These are phyloP conservation scores for Poicephalus gulielmi DNA, from an alignment of 2,113 vertebrate genomes.

Conservation along the genomic window DNA sequence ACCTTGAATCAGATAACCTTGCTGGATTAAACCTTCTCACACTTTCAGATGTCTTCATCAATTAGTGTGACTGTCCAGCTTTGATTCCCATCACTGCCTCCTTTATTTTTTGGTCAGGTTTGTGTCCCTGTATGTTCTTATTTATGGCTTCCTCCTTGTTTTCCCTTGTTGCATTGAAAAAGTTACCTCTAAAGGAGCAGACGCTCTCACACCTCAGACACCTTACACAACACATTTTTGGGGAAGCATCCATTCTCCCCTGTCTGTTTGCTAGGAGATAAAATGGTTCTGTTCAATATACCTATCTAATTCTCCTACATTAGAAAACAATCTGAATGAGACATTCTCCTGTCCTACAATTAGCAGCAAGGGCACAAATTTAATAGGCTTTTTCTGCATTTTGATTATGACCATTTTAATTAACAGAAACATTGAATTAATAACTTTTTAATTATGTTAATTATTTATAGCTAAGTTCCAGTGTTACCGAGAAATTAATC, in stretches of 20 bases:
- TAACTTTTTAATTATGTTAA: slow-evolving; percentile 28
- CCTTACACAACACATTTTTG: background rate
- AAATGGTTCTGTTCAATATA: background rate
- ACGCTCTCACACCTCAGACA: background rate
- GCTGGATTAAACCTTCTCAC: background rate
- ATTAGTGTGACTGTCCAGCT: background rate
- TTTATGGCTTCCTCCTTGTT: background rate
- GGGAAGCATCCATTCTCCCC: background rate
- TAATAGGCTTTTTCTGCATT: background rate
- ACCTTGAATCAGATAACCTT: background rate
- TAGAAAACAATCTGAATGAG: background rate
- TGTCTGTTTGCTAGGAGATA: background rate
- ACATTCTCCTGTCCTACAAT: background rate
- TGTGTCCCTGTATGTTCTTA: background rate
- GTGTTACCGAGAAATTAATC: background rate
- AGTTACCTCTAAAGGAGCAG: background rate
- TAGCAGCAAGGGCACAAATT: background rate
- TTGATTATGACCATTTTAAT: slow-evolving; percentile 33
- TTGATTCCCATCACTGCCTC: background rate
- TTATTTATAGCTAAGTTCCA: slow-evolving; percentile 25
- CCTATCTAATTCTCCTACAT: background rate
- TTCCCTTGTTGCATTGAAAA: background rate
- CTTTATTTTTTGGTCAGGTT: background rate
- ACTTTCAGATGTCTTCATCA: background rate
- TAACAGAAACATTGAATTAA: slow-evolving; percentile 40